Conservation (phyloP, 1,140 invertebrate species). For the Laupala kohalensis region DNA sequence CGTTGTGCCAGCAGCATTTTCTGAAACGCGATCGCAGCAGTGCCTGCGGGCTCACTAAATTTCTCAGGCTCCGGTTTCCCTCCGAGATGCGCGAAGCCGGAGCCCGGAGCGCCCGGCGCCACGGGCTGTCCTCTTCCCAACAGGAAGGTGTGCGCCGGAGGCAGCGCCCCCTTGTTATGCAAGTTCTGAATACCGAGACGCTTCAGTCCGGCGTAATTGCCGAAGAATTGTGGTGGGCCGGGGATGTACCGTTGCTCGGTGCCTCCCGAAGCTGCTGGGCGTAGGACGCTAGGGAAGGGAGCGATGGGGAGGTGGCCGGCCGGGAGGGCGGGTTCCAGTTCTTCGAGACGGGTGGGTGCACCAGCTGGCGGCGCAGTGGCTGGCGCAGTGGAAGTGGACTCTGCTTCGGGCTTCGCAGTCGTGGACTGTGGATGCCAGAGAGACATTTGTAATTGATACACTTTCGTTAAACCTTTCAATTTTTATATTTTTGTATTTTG, state of each 20-base stretch:
- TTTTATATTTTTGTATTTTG: too few relatives aligned
- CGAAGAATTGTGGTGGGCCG: conserved; percentile 17
- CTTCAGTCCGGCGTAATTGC: conserved; percentile 11
- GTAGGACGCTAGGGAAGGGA: background rate
- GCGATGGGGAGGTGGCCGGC: background rate
- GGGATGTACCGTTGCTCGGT: conserved; percentile 11
- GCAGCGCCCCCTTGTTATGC: conserved; percentile 11
- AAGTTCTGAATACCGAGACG: background rate
- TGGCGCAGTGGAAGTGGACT: too few relatives aligned
- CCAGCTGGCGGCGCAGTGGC: too few relatives aligned
- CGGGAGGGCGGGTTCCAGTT: background rate
- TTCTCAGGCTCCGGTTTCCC: too few relatives aligned
- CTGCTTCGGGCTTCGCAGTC: background rate
- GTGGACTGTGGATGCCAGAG: background rate
- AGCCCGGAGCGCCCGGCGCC: background rate
- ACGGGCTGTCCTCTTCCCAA: background rate
- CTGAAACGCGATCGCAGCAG: conserved; percentile 2
- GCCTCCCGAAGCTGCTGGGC: background rate
- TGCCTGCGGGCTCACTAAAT: background rate
- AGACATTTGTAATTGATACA: too few relatives aligned
- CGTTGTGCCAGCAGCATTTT: background rate
- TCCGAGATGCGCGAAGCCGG: background rate
- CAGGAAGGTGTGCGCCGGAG: conserved; percentile 15
- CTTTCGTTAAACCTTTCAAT: too few relatives aligned
- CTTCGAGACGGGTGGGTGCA: background rate